Conservation (phyloP, 2,113 vertebrate genomes). For the Indri indri region DNA sequence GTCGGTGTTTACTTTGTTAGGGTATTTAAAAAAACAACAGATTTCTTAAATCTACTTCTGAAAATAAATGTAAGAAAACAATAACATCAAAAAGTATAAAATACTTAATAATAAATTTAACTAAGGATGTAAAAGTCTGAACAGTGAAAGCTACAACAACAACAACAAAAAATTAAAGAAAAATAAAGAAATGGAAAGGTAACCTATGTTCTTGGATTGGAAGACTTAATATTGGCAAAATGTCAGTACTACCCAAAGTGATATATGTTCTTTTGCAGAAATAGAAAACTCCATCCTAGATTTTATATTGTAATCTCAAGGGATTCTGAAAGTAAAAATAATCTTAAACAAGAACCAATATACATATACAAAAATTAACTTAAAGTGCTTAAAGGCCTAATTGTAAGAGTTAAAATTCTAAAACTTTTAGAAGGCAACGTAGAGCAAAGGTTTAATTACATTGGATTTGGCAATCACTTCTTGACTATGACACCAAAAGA, state of each 20-base stretch:
- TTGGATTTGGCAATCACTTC: neutral
- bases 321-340: neutral
- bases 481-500: neutral
- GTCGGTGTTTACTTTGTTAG: neutral
- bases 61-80: neutral
- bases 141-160: neutral
- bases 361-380: neutral
- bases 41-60: neutral
- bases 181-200: neutral
- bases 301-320: neutral
- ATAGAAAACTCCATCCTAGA: neutral
- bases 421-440: neutral
- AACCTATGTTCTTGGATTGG: neutral
- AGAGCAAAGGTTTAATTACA: neutral
- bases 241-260: neutral
- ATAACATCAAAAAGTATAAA: neutral
- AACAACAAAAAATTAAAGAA: neutral
- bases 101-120: neutral
- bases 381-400: too few species aligned
- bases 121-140: neutral
- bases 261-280: neutral
- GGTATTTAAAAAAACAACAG: too few species aligned
- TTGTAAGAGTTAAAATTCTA: neutral
- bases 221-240: neutral
- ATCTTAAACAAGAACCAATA: neutral